Evolutionary conservation across 2,888 invertebrate genomes (phyloP).

Genomic region (Baronia brevicornis): DNA sequence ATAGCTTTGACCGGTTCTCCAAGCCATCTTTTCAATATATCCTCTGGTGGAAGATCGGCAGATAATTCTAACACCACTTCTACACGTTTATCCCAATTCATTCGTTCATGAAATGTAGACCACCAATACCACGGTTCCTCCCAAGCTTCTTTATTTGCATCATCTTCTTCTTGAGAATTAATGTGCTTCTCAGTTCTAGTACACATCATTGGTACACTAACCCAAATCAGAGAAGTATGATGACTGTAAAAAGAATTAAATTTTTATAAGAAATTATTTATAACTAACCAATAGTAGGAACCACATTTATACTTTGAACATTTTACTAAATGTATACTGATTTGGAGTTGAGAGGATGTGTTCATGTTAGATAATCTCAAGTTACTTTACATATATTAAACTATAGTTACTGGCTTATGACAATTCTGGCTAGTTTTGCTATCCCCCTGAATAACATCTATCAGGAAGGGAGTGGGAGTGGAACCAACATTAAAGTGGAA

Average conservation of each 20-base stretch:
- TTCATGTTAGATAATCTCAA: too few species aligned
- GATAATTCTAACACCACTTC: constrained; percentile 87
- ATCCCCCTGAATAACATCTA: too few species aligned
- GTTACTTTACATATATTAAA: too few species aligned
- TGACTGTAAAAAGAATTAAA: too few species aligned
- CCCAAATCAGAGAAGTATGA: constrained; percentile 77
- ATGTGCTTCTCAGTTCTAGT: constrained; percentile 35
- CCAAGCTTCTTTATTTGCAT: constrained; percentile 56
- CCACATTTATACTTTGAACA: background rate
- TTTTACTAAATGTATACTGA: background rate
- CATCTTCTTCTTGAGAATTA: constrained; percentile 45
- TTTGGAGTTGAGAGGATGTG: too few species aligned
- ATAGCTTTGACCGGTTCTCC: constrained; percentile 95
- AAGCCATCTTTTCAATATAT: constrained; percentile 88
- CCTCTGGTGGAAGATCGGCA: constrained; percentile 84
- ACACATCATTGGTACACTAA: constrained; percentile 79
- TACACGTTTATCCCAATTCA: constrained; percentile 75
- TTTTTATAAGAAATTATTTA: too few species aligned
- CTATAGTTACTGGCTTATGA: too few species aligned
- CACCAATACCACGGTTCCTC: constrained; percentile 89
- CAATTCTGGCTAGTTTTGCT: too few species aligned
- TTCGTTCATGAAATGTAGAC: constrained; percentile 80
- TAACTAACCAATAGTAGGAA: too few species aligned
- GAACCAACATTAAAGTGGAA: too few species aligned
- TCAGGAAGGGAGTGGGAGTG: too few species aligned